These are phyloP conservation scores for Chloroclystis v-ata DNA, from an alignment of 2,888 invertebrate species.

Conservation along the genomic window DNA sequence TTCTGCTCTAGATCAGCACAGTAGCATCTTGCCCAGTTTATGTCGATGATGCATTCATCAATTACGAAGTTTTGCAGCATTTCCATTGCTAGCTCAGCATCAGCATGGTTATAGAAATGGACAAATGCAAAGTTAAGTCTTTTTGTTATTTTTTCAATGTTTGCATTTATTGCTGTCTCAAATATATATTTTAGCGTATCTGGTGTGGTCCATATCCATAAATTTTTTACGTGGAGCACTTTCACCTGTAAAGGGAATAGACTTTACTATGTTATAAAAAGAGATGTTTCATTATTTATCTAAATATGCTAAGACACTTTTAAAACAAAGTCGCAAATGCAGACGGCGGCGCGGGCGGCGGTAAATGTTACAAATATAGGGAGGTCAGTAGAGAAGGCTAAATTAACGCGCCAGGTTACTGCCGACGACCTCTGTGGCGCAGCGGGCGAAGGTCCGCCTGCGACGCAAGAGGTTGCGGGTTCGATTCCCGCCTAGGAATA, in stretches of 20 bases:
- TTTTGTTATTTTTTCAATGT: conserved; percentile 83
- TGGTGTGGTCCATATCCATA: conserved; percentile 72
- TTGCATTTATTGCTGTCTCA: conserved; percentile 50
- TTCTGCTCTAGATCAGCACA: conserved; percentile 64
- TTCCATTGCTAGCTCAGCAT: conserved; percentile 79
- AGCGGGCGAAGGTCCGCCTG: too few relatives aligned
- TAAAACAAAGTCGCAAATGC: too few relatives aligned
- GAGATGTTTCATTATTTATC: too few relatives aligned
- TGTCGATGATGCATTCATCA: conserved; percentile 66
- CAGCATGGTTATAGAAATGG: conserved; percentile 81
- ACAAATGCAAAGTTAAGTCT: conserved; percentile 88
- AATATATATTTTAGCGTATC: conserved; percentile 58
- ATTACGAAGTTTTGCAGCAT: conserved; percentile 72
- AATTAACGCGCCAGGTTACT: too few relatives aligned
- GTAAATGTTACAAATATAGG: too few relatives aligned
- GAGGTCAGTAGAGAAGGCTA: too few relatives aligned
- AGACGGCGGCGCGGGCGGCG: too few relatives aligned
- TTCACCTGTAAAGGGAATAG: conserved; percentile 80
- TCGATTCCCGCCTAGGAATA: too few relatives aligned
- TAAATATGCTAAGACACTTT: too few relatives aligned
- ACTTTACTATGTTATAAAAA: background rate
- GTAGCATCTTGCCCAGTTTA: conserved; percentile 80
- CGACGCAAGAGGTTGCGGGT: too few relatives aligned
- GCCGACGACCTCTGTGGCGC: too few relatives aligned
- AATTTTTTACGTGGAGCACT: conserved; percentile 84